Conservation (phyloP, 2,888 invertebrate species). For the Choristoneura rosaceana region DNA sequence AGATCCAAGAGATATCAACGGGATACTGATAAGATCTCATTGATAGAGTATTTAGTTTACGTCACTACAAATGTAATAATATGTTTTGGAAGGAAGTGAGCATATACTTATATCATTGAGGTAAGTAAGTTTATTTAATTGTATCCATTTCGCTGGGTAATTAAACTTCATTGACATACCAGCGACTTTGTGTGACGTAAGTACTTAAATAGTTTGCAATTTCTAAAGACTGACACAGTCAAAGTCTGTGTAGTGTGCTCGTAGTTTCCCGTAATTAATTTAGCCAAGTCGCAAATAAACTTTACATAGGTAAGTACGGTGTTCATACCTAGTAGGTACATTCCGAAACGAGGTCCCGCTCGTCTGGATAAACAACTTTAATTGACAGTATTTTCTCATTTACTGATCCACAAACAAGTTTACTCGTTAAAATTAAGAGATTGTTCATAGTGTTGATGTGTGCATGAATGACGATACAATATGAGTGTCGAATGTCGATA, state of each 20-base stretch:
- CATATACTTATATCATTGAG: not conserved
- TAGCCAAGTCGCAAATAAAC: not conserved
- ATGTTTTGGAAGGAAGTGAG: not conserved
- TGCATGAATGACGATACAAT: slow-evolving; percentile 3
- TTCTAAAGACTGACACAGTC: not conserved
- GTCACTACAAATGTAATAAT: slow-evolving; percentile 8
- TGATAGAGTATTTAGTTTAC: slow-evolving; percentile 13
- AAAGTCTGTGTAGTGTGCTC: not conserved
- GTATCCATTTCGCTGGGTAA: not conserved
- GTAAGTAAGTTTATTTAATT: not conserved
- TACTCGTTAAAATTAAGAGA: not conserved
- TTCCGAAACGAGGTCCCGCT: not conserved
- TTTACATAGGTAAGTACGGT: too few species aligned
- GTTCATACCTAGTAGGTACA: not conserved
- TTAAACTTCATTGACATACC: not conserved
- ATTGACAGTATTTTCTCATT: not conserved
- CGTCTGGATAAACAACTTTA: not conserved
- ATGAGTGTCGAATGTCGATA: not conserved
- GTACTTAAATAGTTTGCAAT: not conserved
- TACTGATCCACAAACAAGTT: slow-evolving; percentile 15
- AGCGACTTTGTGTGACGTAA: not conserved
- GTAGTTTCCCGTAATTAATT: not conserved
- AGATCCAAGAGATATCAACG: not conserved
- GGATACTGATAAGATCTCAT: slow-evolving; percentile 5
- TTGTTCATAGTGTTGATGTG: not conserved